These are phyloP conservation scores for Helicolenus hilgendorfi DNA, from an alignment of 2,797 vertebrate species.

Conservation along the genomic window DNA sequence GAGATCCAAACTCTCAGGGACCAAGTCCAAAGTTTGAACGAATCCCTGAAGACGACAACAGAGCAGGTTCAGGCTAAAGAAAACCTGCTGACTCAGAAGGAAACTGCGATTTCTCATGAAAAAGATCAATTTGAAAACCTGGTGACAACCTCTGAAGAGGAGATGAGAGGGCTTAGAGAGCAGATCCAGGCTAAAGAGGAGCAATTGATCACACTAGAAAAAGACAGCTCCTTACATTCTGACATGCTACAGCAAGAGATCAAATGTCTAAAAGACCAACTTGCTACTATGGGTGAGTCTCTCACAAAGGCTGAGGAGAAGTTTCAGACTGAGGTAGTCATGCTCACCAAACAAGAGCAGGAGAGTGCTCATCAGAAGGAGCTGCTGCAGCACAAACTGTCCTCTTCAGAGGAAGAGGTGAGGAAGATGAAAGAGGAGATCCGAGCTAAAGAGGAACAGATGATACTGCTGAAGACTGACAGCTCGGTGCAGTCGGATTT, in stretches of 20 bases:
- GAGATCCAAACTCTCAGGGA: slow-evolving; percentile 58
- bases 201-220: slow-evolving; percentile 25
- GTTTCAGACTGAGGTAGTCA: slow-evolving; percentile 10
- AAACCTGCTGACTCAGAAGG: slow-evolving; percentile 56
- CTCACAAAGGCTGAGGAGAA: slow-evolving; percentile 57
- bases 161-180: slow-evolving; percentile 55
- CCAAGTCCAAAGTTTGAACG: slow-evolving; percentile 41
- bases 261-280: slow-evolving; percentile 30
- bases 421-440: slow-evolving; percentile 55
- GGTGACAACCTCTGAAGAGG: slow-evolving; percentile 64
- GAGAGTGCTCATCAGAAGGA: slow-evolving; percentile 46
- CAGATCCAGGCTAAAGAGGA: slow-evolving; percentile 63
- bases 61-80: slow-evolving; percentile 69
- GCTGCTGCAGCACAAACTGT: slow-evolving; percentile 47
- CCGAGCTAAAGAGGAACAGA: slow-evolving; percentile 59
- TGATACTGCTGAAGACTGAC: slow-evolving; percentile 34
- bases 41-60: slow-evolving; percentile 40
- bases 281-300: neutral
- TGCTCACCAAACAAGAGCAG: slow-evolving; percentile 45
- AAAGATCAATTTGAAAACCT: slow-evolving; percentile 33
- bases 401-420: slow-evolving; percentile 23
- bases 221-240: slow-evolving; percentile 36
- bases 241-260: slow-evolving; percentile 62
- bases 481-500: slow-evolving; percentile 10
- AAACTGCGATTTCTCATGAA: slow-evolving; percentile 58